Conservation (phyloP, 2,113 vertebrate species). For the Hippocampus comes region DNA sequence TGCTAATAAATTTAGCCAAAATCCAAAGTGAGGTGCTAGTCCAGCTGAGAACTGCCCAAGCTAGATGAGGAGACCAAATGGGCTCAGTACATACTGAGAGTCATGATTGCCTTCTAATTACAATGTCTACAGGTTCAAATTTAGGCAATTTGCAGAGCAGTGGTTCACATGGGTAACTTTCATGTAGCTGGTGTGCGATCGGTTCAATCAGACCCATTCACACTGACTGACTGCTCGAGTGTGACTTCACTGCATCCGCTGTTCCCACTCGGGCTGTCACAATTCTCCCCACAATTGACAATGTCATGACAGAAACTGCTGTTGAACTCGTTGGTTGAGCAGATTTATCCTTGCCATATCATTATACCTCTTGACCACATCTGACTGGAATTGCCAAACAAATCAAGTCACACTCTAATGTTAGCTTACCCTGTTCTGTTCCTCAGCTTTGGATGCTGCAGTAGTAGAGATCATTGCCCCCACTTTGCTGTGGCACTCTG, state of each 20-base stretch:
- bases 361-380: no score
- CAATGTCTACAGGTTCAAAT: neutral
- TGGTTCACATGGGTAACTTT: neutral
- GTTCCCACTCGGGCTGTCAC: no score
- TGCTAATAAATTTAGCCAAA: slow-evolving; percentile 68
- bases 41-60: slow-evolving; percentile 42
- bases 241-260: no score
- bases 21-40: slow-evolving; percentile 59
- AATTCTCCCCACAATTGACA: neutral
- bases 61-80: slow-evolving; percentile 5
- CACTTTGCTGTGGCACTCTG: neutral
- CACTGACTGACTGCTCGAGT: neutral
- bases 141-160: neutral
- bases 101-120: neutral
- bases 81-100: neutral
- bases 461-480: neutral
- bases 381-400: no score
- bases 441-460: neutral
- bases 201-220: neutral
- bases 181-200: no score
- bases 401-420: no score
- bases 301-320: neutral
- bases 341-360: neutral
- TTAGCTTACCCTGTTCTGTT: neutral
- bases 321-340: neutral